These are phyloP conservation scores for Monarcha castaneiventris DNA, from an alignment of 2,113 vertebrate species.

Conservation along the genomic window DNA sequence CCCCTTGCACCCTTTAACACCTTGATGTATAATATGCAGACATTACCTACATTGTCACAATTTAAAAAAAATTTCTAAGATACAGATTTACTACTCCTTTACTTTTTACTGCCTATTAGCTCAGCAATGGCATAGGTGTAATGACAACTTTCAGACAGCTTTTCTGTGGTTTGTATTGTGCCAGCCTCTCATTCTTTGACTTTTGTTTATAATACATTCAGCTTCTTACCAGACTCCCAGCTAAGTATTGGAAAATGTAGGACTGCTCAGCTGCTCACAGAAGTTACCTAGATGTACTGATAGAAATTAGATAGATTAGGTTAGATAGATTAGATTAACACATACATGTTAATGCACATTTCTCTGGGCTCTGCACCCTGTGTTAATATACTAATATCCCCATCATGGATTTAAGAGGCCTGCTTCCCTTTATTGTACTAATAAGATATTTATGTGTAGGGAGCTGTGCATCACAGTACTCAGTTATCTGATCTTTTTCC, in stretches of 20 bases:
- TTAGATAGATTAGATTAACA: slow-evolving; percentile 2
- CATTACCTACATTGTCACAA: background rate
- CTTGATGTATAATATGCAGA: background rate
- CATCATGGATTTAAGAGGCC: background rate
- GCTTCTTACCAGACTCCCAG: background rate
- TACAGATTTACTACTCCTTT: background rate
- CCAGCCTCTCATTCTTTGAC: background rate
- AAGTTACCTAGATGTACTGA: background rate
- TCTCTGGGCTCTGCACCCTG: background rate
- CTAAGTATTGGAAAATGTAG: background rate
- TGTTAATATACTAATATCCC: slow-evolving; percentile 18
- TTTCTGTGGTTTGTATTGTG: background rate
- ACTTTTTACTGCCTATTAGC: background rate
- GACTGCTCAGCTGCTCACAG: background rate
- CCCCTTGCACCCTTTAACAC: background rate
- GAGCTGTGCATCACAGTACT: slow-evolving; percentile 5
- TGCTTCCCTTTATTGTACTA: slow-evolving; percentile 39
- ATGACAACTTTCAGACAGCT: background rate
- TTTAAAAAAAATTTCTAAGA: background rate
- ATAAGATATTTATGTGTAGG: slow-evolving; percentile 30
- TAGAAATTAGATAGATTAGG: background rate
- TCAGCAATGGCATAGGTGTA: background rate
- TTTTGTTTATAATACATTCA: background rate
- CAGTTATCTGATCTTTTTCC: slow-evolving; percentile 5
- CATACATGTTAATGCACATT: background rate